A percentile compares a stretch with the other conserved stretches of the same genome.
These are phyloP conservation scores for Drosophila pallidifrons DNA, from an alignment of 1,140 invertebrate species.

Conservation along the genomic window DNA sequence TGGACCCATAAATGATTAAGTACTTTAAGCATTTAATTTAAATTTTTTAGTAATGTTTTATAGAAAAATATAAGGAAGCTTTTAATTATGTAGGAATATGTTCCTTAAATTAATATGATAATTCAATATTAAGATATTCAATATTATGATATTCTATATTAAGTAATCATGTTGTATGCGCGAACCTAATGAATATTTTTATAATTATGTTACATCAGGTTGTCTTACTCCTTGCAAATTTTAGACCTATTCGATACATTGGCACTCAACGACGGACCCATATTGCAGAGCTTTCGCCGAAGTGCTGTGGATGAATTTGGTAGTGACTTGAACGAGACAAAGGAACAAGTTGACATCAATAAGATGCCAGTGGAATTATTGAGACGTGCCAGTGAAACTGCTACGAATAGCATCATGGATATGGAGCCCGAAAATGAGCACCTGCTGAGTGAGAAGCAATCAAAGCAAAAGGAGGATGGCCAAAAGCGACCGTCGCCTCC, in stretches of 20 bases:
- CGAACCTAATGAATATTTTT: neutral
- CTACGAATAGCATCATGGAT: slow-evolving; percentile 60
- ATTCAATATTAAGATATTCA: too few relatives aligned
- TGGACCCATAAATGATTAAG: too few relatives aligned
- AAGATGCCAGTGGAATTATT: slow-evolving; percentile 54
- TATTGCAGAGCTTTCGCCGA: slow-evolving; percentile 47
- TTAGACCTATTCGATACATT: slow-evolving; percentile 57
- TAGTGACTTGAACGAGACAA: neutral
- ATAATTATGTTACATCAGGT: slow-evolving; percentile 4
- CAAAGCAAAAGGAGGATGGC: slow-evolving; percentile 5
- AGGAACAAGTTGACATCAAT: slow-evolving; percentile 25
- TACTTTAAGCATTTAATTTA: too few relatives aligned
- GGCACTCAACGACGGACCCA: slow-evolving; percentile 47
- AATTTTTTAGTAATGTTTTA: too few relatives aligned
- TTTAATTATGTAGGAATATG: too few relatives aligned
- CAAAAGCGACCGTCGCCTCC: slow-evolving; percentile 47
- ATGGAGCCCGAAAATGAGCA: slow-evolving; percentile 65
- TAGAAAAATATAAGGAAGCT: too few relatives aligned
- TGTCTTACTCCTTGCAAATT: slow-evolving; percentile 3
- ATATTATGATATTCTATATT: too few relatives aligned
- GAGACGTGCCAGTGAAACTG: slow-evolving; percentile 61
- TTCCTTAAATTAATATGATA: too few relatives aligned
- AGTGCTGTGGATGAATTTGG: slow-evolving; percentile 8
- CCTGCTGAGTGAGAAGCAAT: slow-evolving; percentile 38
- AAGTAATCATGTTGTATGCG: neutral